phyloP scores from a whole-genome alignment of 1,140 invertebrate genomes.

The Drosophila erecta region DNA sequence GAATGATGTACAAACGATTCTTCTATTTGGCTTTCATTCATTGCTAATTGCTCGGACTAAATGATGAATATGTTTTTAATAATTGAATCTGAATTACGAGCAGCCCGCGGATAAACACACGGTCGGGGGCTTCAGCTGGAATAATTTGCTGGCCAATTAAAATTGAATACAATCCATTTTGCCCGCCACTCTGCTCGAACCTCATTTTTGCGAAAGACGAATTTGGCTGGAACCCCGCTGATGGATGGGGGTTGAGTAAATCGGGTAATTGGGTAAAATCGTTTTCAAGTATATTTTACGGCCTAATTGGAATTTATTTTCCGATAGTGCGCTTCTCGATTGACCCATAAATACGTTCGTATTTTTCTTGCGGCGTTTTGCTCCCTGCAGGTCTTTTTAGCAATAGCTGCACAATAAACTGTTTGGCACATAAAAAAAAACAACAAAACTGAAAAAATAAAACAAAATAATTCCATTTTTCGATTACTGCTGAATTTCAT shows the following conservation, averaged over 20 bases:
- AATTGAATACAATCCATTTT: constrained; percentile 55
- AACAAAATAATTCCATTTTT: background rate
- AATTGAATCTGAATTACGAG: constrained; percentile 47
- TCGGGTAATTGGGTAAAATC: constrained; percentile 39
- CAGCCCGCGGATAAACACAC: constrained; percentile 10
- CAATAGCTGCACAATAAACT: background rate
- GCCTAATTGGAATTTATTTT: constrained; percentile 62
- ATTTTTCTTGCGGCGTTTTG: background rate
- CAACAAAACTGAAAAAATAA: background rate
- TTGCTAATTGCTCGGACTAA: constrained; percentile 57
- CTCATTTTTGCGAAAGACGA: constrained; percentile 47
- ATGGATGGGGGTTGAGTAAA: constrained; percentile 21
- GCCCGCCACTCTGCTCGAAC: constrained; percentile 1
- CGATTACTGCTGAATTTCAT: background rate
- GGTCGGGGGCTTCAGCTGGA: constrained; percentile 24
- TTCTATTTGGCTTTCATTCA: constrained; percentile 51
- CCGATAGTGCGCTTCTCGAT: constrained; percentile 6
- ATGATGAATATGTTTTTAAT: constrained; percentile 64
- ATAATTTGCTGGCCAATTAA: constrained; percentile 72
- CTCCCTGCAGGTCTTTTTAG: constrained; percentile 2
- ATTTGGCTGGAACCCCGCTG: constrained; percentile 36
- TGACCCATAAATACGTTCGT: constrained; percentile 6
- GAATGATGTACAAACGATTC: constrained; percentile 63
- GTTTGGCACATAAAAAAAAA: background rate
- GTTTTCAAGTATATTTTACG: constrained; percentile 75